A percentile compares a stretch with the other conserved stretches of the same genome.
phyloP scores from a whole-genome alignment of 2,113 vertebrate species.

The Boleophthalmus pectinirostris region DNA sequence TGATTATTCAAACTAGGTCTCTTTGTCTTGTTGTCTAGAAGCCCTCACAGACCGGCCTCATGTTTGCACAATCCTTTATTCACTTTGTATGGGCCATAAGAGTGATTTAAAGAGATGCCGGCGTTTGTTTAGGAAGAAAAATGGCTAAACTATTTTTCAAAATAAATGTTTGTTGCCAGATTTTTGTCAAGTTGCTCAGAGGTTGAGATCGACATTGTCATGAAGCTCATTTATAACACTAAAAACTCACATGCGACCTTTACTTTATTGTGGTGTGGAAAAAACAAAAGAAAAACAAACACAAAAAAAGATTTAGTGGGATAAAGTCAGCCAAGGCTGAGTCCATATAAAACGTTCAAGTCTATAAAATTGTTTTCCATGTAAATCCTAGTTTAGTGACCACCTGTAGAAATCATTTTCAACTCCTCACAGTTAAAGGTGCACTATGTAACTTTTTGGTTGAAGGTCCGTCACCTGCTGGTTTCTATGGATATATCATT shows the following conservation, averaged over 20 bases:
- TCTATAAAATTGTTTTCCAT: not conserved
- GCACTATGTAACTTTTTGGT: no score
- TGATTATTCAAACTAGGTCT: slow-evolving; percentile 4
- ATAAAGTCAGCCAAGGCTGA: not conserved
- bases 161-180: slow-evolving; percentile 41
- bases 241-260: slow-evolving; percentile 21
- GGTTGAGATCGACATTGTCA: slow-evolving; percentile 23
- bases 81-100: slow-evolving; percentile 36
- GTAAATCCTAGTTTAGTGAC: not conserved
- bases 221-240: slow-evolving; percentile 43
- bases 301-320: not conserved
- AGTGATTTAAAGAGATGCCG: slow-evolving; percentile 46
- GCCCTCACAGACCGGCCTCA: slow-evolving; percentile 15
- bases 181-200: slow-evolving; percentile 33
- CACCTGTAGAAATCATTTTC: no score
- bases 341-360: slow-evolving; percentile 1
- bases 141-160: slow-evolving; percentile 39
- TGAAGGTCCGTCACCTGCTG: no score
- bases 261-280: not conserved
- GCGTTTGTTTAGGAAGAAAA: slow-evolving; percentile 54
- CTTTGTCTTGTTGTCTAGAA: slow-evolving; percentile 15
- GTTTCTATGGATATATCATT: no score
- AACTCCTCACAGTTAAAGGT: no score
- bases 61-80: slow-evolving; percentile 21
- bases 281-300: slow-evolving; percentile 28